Evolutionary conservation across 2,797 vertebrate genomes (phyloP).

Genomic region (Crenichthys baileyi): DNA sequence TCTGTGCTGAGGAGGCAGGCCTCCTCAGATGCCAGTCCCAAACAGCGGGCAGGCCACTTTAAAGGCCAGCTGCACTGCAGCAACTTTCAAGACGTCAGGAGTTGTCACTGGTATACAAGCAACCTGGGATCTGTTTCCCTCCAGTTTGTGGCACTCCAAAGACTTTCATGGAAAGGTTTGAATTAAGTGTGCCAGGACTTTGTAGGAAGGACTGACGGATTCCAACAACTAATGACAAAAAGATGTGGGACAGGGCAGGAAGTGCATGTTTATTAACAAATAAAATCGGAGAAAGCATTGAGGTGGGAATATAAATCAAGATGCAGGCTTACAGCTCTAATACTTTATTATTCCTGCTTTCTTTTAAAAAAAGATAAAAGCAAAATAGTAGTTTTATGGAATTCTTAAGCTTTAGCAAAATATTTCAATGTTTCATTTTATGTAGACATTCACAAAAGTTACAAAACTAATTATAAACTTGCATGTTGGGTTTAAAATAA

Average conservation of each 20-base stretch:
- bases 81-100: conserved; percentile 63
- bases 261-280: conserved; percentile 42
- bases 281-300: conserved; percentile 33
- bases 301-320: conserved; percentile 37
- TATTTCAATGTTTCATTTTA: background rate
- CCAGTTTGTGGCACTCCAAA: conserved; percentile 63
- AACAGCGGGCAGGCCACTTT: conserved; percentile 61
- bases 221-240: conserved; percentile 48
- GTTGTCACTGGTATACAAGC: conserved; percentile 64
- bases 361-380: background rate
- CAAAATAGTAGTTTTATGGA: too few species aligned
- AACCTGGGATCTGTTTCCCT: conserved; percentile 58
- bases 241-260: conserved; percentile 17
- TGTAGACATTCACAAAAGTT: background rate
- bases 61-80: conserved; percentile 61
- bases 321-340: background rate
- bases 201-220: conserved; percentile 36
- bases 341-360: background rate
- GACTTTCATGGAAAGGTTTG: conserved; percentile 60
- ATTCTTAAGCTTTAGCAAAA: background rate
- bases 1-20: conserved; percentile 66
- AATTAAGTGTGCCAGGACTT: conserved; percentile 60
- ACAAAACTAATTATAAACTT: background rate
- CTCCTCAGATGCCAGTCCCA: conserved; percentile 63
- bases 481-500: background rate